phyloP scores from a whole-genome alignment of 2,113 vertebrate species.

The Indicator indicator region DNA sequence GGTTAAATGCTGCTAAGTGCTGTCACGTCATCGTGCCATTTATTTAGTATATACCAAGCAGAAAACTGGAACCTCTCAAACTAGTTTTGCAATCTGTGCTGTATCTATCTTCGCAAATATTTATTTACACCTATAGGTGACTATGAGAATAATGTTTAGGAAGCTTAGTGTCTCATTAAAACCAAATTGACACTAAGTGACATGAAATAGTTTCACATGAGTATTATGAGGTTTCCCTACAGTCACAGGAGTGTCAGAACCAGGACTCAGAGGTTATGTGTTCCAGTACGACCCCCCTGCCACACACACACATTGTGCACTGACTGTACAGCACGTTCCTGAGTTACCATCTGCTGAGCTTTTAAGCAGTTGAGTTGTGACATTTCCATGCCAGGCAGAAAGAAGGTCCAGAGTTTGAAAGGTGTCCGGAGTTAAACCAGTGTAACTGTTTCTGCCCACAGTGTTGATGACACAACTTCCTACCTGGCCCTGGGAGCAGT shows the following conservation, averaged over 20 bases:
- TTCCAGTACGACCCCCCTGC: neutral
- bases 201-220: neutral
- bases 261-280: neutral
- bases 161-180: neutral
- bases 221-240: neutral
- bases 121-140: neutral
- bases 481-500: constrained; percentile 94
- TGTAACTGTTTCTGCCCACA: constrained; percentile 59
- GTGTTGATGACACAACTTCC: constrained; percentile 77
- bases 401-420: neutral
- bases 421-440: neutral
- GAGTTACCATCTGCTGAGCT: neutral
- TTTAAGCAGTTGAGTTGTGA: neutral
- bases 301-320: too few species aligned
- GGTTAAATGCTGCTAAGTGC: neutral
- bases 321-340: neutral
- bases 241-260: neutral
- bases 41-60: neutral
- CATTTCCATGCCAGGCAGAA: neutral
- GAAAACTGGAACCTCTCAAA: neutral
- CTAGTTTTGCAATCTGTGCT: neutral
- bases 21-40: neutral
- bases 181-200: neutral
- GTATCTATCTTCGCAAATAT: neutral
- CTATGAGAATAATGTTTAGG: neutral